Base-by-base conservation (phyloP, 2,888 invertebrate species). In the Nephrotoma flavescens region DNA sequence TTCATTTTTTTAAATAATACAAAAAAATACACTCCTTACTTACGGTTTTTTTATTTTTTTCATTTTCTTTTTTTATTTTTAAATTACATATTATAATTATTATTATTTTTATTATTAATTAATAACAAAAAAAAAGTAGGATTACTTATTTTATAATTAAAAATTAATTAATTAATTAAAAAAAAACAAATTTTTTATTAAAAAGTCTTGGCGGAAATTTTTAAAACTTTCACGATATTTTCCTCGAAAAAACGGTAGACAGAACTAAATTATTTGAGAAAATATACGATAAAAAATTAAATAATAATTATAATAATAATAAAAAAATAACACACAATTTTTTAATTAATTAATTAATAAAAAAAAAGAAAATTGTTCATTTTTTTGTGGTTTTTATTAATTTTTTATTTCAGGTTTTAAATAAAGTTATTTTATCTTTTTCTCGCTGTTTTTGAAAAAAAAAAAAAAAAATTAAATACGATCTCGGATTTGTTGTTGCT, bases 371-470 rank as follows among this genome's bases (percentile, higher is more conserved):
- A 71, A 71, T 71, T 71, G 71, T 71, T 71, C 71, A 71, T 71
- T 84, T 83, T 47, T 84, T 84, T 84, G 84, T 84, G 41, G 84
- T 84, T 42, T 83, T 84, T 84, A 42, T 84, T 84, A 41, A 84
- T 42, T 42, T 42, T 84, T 84, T 41, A 42, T 4, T n/a, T 47
- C 47, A 42, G 15, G n/a, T 84, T 84, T 84, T 84, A 84, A 42
- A 71, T 71, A 71, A 57, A 31, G 31, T 71, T 71, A 71, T 71
- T 71, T 19, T 71, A 71, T 84, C 6, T 6, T 84, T 84, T n/a
- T 84, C 42, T 84, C 84, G 84, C 84, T 84, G 84, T 84, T 42
- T 84, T 42, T 84, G 84, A 42, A 15, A 84, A 84, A 84, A 47
- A 12, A 47, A 12, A 19, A 12, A 31, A 71, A 71, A 71, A 71